phyloP scores from a whole-genome alignment of 2,797 vertebrate species.

The Momotus momota region DNA sequence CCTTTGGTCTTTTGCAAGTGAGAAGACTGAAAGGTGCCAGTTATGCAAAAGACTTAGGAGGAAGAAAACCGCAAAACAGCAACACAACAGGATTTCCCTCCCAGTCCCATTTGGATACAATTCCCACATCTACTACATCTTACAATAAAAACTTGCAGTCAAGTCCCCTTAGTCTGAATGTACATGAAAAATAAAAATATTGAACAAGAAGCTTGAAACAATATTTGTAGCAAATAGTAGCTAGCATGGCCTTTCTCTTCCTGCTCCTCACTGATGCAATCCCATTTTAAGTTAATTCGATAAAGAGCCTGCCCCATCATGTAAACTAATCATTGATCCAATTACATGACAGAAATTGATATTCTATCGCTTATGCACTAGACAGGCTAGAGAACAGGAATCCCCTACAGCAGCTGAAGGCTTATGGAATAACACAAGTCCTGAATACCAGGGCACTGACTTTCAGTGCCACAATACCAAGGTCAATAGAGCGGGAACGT shows the following conservation, averaged over 20 bases:
- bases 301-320: not conserved
- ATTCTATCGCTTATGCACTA: not conserved
- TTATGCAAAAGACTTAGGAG: not conserved
- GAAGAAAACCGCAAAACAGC: not conserved
- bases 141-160: not conserved
- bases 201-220: not conserved
- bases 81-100: not conserved
- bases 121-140: not conserved
- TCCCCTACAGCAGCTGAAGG: no score
- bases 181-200: not conserved
- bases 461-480: not conserved
- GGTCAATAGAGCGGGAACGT: not conserved
- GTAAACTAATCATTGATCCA: not conserved
- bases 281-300: not conserved
- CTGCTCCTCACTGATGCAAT: not conserved
- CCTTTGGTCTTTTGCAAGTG: not conserved
- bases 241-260: not conserved
- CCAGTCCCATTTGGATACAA: not conserved
- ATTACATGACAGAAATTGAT: not conserved
- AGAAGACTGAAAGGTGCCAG: not conserved
- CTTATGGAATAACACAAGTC: no score
- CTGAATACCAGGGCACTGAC: no score
- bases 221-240: not conserved
- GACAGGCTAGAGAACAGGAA: rapidly evolving
- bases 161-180: not conserved